Base-by-base conservation (phyloP, 2,113 vertebrate species). In the Amia ocellicauda region DNA sequence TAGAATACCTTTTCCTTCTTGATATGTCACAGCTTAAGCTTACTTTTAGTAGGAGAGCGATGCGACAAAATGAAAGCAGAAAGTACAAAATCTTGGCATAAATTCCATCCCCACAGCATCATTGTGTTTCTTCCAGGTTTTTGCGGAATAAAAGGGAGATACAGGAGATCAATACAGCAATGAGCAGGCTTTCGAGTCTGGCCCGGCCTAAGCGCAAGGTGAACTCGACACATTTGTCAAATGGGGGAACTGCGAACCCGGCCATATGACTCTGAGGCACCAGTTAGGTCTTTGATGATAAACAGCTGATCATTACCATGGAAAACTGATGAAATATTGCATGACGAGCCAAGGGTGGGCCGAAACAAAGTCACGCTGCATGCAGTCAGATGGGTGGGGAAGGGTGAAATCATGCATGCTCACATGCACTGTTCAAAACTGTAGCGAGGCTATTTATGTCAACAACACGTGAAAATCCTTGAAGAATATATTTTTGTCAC, bases 371-470 rank as follows among this genome's bases (percentile, higher is more conserved):
- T 3, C n/a, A 19, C 14, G 27, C 2, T 45, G 16, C 36, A 11
- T 53, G 57, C 16, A 47, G 16, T 64, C 20, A 55, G 19, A 36
- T 60, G 62, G 24, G 53, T 28, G 56, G 14, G 17, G 40, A 60
- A 5, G 9, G 8, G 31, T 45, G 52, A 58, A 27, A 66, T 66
- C 5, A 7, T 27, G 4, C 14, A 17, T 20, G 14, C 22, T 26
- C 40, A 14, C n/a, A n/a, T 19, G 17, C 17, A 14, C 53, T 56
- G 2, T 7, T 22, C 7, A 26, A 24, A 53, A 2, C 11, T 14
- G 23, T 16, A 24, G 22, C 51, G 16, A 50, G 50, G n/a, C n/a
- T n/a, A n/a, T n/a, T 7, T 36, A 11, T 5, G 31, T 36, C 31
- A 36, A 36, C 31, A 36, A 36, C 31, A 36, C 11, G 31, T 36